Conservation (phyloP, 2,113 vertebrate species). For the Trochalopteron elliotii region DNA sequence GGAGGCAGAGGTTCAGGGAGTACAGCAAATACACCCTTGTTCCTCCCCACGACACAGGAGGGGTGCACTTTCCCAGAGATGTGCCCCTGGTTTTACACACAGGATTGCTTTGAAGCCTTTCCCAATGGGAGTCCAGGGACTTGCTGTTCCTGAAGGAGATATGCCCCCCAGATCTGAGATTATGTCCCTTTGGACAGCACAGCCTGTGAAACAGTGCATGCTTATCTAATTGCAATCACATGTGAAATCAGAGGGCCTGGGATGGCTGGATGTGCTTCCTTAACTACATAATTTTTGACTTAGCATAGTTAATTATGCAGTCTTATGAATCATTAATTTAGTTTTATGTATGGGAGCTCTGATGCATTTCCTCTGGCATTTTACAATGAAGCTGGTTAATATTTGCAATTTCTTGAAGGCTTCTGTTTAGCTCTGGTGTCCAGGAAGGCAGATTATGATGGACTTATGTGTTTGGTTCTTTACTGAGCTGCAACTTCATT, state of each 20-base stretch:
- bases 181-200: background rate
- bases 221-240: constrained; percentile 22
- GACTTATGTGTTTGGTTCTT: background rate
- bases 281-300: background rate
- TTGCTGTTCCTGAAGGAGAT: background rate
- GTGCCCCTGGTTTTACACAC: background rate
- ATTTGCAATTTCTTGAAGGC: background rate
- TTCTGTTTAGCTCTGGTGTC: background rate
- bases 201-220: constrained; percentile 22
- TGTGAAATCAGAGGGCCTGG: background rate
- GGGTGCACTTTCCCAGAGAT: background rate
- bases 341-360: background rate
- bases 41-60: background rate
- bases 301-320: constrained; percentile 2
- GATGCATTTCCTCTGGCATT: constrained; percentile 10
- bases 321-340: constrained; percentile 27
- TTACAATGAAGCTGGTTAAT: background rate
- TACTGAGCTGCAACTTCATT: background rate
- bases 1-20: background rate
- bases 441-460: background rate
- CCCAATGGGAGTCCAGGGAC: background rate
- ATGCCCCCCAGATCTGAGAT: background rate
- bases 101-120: background rate
- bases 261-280: background rate
- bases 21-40: fast-evolving